phyloP scores from a whole-genome alignment of 1,140 invertebrate genomes.

The Galendromus occidentalis region DNA sequence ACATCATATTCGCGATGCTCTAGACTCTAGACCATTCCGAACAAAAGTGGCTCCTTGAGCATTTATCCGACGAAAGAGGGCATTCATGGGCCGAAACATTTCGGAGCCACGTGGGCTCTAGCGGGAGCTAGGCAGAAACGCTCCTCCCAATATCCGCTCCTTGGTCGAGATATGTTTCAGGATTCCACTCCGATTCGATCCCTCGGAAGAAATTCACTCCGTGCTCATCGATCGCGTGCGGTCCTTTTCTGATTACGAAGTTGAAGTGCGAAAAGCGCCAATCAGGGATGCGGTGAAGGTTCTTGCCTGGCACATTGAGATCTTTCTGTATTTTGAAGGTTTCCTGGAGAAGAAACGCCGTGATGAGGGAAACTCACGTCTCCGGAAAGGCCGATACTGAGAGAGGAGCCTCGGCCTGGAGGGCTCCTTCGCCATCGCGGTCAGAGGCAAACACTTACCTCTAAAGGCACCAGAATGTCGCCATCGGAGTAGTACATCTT shows the following conservation, averaged over 20 bases:
- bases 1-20: too few relatives aligned
- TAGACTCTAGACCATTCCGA: too few relatives aligned
- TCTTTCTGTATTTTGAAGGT: background rate
- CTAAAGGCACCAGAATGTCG: background rate
- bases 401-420: background rate
- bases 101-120: too few relatives aligned
- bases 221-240: background rate
- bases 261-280: background rate
- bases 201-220: background rate
- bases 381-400: background rate
- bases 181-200: too few relatives aligned
- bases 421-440: too few relatives aligned
- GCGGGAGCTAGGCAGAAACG: too few relatives aligned
- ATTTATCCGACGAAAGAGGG: too few relatives aligned
- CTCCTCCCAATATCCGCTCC: too few relatives aligned
- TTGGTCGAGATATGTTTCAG: too few relatives aligned
- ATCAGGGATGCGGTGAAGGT: background rate
- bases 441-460: background rate
- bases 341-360: background rate
- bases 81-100: too few relatives aligned
- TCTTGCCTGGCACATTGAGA: background rate
- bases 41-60: too few relatives aligned
- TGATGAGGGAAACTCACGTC: too few relatives aligned
- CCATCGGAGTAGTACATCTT: slow-evolving; percentile 1
- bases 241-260: background rate